phyloP scores from a whole-genome alignment of 2,888 invertebrate species.

The Polymixis flavicincta region DNA sequence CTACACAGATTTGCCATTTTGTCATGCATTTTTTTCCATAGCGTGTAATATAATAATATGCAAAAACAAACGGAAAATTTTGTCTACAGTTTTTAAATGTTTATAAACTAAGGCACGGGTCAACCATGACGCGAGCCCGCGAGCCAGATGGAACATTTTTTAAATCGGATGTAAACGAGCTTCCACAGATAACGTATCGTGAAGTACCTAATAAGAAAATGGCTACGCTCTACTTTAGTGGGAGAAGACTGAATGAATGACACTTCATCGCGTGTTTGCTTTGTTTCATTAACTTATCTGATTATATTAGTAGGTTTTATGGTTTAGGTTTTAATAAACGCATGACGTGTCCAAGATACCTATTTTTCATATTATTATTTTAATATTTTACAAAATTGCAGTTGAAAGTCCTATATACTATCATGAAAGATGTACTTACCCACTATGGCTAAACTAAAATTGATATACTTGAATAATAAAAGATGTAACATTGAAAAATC shows the following conservation, averaged over 20 bases:
- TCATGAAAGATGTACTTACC: not conserved
- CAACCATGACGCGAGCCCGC: conserved; percentile 40
- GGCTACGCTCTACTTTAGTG: conserved; percentile 53
- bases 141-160: conserved; percentile 14
- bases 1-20: conserved; percentile 8
- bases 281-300: conserved; percentile 20
- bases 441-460: not conserved
- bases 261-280: conserved; percentile 20
- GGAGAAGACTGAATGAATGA: conserved; percentile 39
- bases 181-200: conserved; percentile 50
- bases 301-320: not conserved
- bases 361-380: not conserved
- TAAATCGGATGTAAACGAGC: conserved; percentile 24
- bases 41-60: not conserved
- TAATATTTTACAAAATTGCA: not conserved
- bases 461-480: not conserved
- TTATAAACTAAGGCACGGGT: conserved; percentile 37
- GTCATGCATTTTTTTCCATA: not conserved
- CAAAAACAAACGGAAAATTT: conserved; percentile 40
- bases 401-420: not conserved
- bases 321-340: not conserved
- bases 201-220: conserved; percentile 30
- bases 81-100: conserved; percentile 14
- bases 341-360: not conserved
- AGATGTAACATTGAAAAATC: not conserved